These are phyloP conservation scores for Tinea semifulvella DNA, from an alignment of 2,888 invertebrate species.

Conservation along the genomic window DNA sequence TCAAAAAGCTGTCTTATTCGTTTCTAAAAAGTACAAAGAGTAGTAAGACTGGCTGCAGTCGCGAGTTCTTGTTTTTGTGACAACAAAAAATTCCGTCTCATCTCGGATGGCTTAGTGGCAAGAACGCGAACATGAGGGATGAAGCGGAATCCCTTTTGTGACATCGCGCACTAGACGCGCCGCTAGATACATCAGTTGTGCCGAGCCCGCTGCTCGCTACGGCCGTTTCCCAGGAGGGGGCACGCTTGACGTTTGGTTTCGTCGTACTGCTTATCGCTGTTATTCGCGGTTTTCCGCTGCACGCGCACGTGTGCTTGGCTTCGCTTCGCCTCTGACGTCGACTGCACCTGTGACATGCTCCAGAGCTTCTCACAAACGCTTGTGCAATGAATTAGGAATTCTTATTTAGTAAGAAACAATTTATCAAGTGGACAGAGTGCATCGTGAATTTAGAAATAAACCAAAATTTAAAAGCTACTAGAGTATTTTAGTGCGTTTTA, in stretches of 20 bases:
- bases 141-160: slow-evolving; percentile 13
- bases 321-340: slow-evolving; percentile 15
- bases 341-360: slow-evolving; percentile 46
- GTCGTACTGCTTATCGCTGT: slow-evolving; percentile 35
- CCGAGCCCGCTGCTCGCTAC: slow-evolving; percentile 49
- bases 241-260: slow-evolving; percentile 24
- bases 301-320: slow-evolving; percentile 53
- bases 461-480: background rate
- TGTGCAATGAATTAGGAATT: slow-evolving; percentile 4
- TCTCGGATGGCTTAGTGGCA: slow-evolving; percentile 3
- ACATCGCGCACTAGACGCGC: slow-evolving; percentile 18
- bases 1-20: slow-evolving; percentile 49
- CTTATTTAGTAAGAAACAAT: slow-evolving; percentile 7
- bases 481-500: background rate
- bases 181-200: slow-evolving; percentile 44
- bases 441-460: background rate
- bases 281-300: slow-evolving; percentile 52
- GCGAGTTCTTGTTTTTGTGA: slow-evolving; percentile 29
- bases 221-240: slow-evolving; percentile 41
- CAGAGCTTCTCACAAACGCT: background rate
- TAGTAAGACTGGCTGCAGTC: slow-evolving; percentile 26
- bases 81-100: slow-evolving; percentile 29
- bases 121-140: slow-evolving; percentile 11
- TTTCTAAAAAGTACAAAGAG: slow-evolving; percentile 25
- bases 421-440: slow-evolving; percentile 1